Evolutionary conservation across 2,113 vertebrate species (phyloP), one percentile per base, ranked within the genome.

Genomic region (Varanus salvator): DNA sequence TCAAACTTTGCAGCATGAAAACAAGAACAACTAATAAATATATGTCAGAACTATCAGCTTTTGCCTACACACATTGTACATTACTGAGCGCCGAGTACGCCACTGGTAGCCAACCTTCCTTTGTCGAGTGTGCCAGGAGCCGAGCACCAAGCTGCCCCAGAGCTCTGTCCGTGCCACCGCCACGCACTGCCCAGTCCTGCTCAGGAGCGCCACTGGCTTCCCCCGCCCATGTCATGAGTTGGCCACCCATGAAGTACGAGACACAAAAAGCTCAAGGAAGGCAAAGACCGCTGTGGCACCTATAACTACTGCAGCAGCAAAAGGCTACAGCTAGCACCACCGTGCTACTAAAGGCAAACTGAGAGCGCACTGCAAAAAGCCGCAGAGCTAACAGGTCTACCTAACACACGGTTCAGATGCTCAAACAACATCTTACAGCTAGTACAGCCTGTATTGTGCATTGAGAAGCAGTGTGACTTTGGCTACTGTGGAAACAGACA

Each of bases 1-100:
- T 87, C 80, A 87, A 87, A 77, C 60, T 90, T 82, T 76, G 87
- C 71, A 83, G 87, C 71, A 31, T 76, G 69, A 38, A 87, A 87
- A 31, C 11, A 68, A 75, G 15, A 76, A 84, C n/a, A 66, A n/a
- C 6, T 87, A 68, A 44, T 85, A 87, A 71, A 9, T 48, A 15
- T 4, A 57, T 0, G 6, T 81, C 34, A 19, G 38, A 12, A 44
- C 29, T 19, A 8, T 44, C 76, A 44, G 44, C 38, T 29, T 29
- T 29, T 52, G 29, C 71, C 23, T 29, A 11, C n/a, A 25, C 6
- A 88, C 38, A 6, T 54, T 15, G 25, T 8, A 52, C 34, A 52
- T 69, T 27, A 38, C 15, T 72, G 14, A 81, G 69, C 11, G 38
- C 77, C 12, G 5, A 69, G 77, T 57, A 78, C 75, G 78, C 34